Conservation (phyloP, 2,888 invertebrate species). For the Diarsia mendica region DNA sequence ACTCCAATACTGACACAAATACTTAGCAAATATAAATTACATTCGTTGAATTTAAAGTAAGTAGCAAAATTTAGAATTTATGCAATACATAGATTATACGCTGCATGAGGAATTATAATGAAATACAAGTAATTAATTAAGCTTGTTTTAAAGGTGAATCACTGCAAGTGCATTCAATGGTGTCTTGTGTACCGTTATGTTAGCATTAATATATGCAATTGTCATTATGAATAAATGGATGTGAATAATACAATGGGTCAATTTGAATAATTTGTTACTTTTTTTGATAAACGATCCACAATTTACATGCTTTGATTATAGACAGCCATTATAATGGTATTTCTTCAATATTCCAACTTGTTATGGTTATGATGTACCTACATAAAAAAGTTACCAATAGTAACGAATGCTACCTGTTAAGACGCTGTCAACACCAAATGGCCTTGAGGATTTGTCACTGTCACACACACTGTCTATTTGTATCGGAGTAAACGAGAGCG, state of each 20-base stretch:
- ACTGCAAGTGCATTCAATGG: conserved; percentile 48
- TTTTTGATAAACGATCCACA: conserved; percentile 45
- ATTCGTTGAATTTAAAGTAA: conserved; percentile 24
- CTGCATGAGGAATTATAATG: conserved; percentile 14
- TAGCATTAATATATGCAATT: conserved; percentile 60
- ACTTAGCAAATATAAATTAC: conserved; percentile 27
- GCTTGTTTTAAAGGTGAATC: conserved; percentile 43
- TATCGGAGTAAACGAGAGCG: too few species aligned
- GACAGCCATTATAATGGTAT: conserved; percentile 11
- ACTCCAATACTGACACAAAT: conserved; percentile 14
- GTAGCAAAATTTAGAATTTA: conserved; percentile 19
- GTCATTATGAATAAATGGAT: conserved; percentile 55
- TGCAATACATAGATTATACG: conserved; percentile 12
- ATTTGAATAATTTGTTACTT: conserved; percentile 52
- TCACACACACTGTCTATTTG: too few species aligned
- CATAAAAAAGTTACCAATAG: conserved; percentile 51
- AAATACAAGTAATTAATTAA: conserved; percentile 35
- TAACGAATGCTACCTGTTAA: conserved; percentile 50
- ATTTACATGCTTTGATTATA: conserved; percentile 24
- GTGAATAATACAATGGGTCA: conserved; percentile 54
- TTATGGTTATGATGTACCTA: conserved; percentile 43
- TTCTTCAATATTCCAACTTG: conserved; percentile 28
- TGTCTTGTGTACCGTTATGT: conserved; percentile 59
- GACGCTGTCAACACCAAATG: too few species aligned
- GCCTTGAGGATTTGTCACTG: too few species aligned